Percentiles rank a stretch among this genome's conserved stretches.
Conservation (phyloP, 2,113 vertebrate species). For the Heterochromis multidens region DNA sequence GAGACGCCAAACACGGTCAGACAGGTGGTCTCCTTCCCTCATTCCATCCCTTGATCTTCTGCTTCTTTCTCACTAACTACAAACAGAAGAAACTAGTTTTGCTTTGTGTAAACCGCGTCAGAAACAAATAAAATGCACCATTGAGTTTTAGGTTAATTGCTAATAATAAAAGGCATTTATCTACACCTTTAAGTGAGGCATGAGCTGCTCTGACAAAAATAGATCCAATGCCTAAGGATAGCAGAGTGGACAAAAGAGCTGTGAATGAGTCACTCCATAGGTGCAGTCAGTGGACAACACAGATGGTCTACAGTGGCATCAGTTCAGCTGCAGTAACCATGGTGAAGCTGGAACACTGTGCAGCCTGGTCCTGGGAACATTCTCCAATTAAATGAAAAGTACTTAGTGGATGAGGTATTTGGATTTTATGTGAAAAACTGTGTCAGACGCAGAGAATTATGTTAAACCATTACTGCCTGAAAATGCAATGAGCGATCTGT, state of each 20-base stretch:
- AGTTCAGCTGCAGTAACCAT: background rate
- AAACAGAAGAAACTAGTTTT: background rate
- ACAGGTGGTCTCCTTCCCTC: background rate
- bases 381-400: background rate
- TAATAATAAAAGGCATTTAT: background rate
- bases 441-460: background rate
- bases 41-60: background rate
- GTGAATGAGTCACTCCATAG: background rate
- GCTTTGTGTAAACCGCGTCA: background rate
- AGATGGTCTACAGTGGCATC: background rate
- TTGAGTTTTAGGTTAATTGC: background rate
- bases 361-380: background rate
- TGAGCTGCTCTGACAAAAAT: background rate
- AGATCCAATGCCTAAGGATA: background rate
- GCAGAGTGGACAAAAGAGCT: background rate
- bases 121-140: background rate
- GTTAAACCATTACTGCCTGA: background rate
- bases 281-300: background rate
- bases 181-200: background rate
- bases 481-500: background rate
- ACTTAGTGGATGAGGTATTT: background rate
- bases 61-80: background rate
- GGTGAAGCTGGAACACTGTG: background rate
- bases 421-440: background rate
- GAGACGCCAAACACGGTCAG: background rate